Percentiles rank a stretch among this genome's conserved stretches.
Conservation (phyloP, 2,888 invertebrate species). For the Incurvaria masculella region DNA sequence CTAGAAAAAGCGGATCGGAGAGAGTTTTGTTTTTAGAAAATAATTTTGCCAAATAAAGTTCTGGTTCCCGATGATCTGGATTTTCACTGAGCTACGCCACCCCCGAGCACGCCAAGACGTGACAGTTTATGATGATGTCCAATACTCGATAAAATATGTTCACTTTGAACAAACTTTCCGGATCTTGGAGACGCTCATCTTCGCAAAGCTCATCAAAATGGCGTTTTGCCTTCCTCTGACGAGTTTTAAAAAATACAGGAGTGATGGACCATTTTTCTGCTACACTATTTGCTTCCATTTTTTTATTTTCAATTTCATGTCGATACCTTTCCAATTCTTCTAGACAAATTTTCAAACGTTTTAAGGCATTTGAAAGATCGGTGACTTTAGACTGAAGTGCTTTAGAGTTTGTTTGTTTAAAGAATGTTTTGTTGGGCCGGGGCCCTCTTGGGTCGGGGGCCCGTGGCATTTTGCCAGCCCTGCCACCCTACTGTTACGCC, state of each 20-base stretch:
- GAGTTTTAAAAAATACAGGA: constrained; percentile 14
- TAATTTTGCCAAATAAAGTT: too few species aligned
- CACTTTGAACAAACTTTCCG: constrained; percentile 12
- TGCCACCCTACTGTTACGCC: too few species aligned
- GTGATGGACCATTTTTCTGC: constrained; percentile 15
- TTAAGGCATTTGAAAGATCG: constrained; percentile 14
- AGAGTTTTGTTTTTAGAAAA: too few species aligned
- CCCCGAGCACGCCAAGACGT: too few species aligned
- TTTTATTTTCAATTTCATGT: constrained; percentile 17
- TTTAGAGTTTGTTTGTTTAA: constrained; percentile 16
- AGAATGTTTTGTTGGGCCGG: too few species aligned
- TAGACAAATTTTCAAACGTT: too few species aligned
- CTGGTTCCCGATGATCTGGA: too few species aligned
- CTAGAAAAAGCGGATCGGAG: too few species aligned
- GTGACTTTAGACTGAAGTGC: constrained; percentile 16
- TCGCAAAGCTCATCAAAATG: constrained; percentile 17
- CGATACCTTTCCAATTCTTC: too few species aligned
- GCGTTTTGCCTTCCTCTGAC: constrained; percentile 16
- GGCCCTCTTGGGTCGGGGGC: too few species aligned
- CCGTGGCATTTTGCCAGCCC: too few species aligned
- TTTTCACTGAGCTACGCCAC: too few species aligned
- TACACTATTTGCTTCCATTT: constrained; percentile 17
- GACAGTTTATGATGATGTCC: constrained; percentile 16
- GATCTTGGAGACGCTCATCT: constrained; percentile 16
- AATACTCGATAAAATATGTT: constrained; percentile 16